A percentile compares a stretch with the other conserved stretches of the same genome.
These are phyloP conservation scores for Pholis gunnellus DNA, from an alignment of 2,113 vertebrate species.

Conservation along the genomic window DNA sequence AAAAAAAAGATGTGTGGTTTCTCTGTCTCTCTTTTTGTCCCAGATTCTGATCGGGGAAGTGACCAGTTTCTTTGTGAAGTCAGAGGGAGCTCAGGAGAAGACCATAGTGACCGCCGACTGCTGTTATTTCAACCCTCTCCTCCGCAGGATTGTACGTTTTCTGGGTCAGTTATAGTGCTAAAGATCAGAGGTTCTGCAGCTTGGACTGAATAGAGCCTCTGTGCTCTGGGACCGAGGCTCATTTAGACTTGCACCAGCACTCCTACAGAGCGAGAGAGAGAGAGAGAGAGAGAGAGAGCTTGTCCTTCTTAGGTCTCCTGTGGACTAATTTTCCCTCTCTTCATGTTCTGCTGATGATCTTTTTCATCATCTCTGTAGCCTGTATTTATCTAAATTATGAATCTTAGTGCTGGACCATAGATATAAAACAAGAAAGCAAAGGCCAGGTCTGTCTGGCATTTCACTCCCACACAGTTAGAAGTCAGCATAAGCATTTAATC, in stretches of 20 bases:
- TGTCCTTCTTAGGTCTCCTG: slow-evolving; percentile 14
- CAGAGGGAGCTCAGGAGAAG: slow-evolving; percentile 85
- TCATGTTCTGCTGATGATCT: slow-evolving; percentile 25
- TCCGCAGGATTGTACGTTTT: slow-evolving; percentile 91
- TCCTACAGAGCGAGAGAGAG: not conserved
- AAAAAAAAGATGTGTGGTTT: slow-evolving; percentile 13
- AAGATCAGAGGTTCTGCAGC: slow-evolving; percentile 26
- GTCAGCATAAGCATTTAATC: not conserved
- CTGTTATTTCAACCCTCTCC: slow-evolving; percentile 92
- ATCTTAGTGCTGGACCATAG: not conserved
- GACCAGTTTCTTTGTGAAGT: slow-evolving; percentile 87
- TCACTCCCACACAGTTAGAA: slow-evolving; percentile 34
- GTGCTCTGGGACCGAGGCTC: slow-evolving; percentile 25
- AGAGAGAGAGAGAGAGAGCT: slow-evolving; percentile 4
- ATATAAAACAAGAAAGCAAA: slow-evolving; percentile 26
- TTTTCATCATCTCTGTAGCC: slow-evolving; percentile 19
- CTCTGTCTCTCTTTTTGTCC: slow-evolving; percentile 18
- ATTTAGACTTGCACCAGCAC: slow-evolving; percentile 31
- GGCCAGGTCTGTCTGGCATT: slow-evolving; percentile 29
- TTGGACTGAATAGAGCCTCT: slow-evolving; percentile 32
- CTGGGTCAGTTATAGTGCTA: slow-evolving; percentile 84
- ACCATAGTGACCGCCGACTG: slow-evolving; percentile 92
- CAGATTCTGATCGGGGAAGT: slow-evolving; percentile 93
- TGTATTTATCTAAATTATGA: slow-evolving; percentile 20
- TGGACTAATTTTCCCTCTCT: slow-evolving; percentile 19